Conservation (phyloP, 1,140 invertebrate species). For the Rhyacophila brunnea region DNA sequence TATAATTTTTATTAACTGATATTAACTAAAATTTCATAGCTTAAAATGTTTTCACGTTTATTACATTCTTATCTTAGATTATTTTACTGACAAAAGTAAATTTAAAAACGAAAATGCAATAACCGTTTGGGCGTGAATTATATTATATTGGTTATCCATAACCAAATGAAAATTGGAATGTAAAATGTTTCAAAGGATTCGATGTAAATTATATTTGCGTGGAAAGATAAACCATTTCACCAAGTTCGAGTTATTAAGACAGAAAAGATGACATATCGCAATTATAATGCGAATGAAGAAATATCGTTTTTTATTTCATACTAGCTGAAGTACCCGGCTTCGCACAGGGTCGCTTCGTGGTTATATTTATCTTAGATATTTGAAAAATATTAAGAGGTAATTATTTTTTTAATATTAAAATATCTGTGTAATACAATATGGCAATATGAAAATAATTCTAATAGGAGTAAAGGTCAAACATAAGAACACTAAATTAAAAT, state of each 20-base stretch:
- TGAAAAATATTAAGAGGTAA: too few relatives aligned
- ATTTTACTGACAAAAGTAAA: neutral
- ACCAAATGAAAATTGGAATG: constrained; percentile 9
- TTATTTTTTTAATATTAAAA: too few relatives aligned
- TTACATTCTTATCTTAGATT: neutral
- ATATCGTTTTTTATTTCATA: too few relatives aligned
- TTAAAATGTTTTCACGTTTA: constrained; percentile 7
- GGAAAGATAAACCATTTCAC: constrained; percentile 15
- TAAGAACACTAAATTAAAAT: too few relatives aligned
- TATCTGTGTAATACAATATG: too few relatives aligned
- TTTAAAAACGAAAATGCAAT: neutral
- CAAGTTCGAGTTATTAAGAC: constrained; percentile 14
- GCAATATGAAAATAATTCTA: too few relatives aligned
- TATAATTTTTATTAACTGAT: constrained; percentile 23
- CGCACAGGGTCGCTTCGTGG: too few relatives aligned
- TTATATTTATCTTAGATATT: too few relatives aligned
- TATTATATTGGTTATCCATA: constrained; percentile 12
- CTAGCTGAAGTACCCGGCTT: too few relatives aligned
- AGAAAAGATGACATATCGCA: constrained; percentile 36
- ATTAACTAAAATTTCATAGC: constrained; percentile 25
- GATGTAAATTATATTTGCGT: constrained; percentile 33
- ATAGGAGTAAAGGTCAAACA: too few relatives aligned
- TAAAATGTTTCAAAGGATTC: constrained; percentile 21
- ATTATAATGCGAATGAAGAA: constrained; percentile 33
- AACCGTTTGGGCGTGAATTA: neutral